Base-by-base conservation (phyloP, 2,888 invertebrate species). In the Sympetrum striolatum region DNA sequence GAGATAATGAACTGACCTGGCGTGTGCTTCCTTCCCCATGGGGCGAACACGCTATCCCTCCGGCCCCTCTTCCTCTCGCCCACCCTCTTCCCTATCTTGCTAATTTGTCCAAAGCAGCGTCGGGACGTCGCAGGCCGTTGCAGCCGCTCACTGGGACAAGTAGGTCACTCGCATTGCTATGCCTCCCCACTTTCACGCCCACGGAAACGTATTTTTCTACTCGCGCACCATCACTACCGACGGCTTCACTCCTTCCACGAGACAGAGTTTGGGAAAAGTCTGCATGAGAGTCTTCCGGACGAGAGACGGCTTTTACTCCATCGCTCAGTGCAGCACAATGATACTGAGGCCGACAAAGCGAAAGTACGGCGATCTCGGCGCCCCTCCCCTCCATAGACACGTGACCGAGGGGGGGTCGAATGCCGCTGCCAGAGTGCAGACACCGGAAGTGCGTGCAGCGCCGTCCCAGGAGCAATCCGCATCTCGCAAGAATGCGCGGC, bases 261-360 rank as follows among this genome's bases (percentile, higher is more conserved):
- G 22, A 58, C 25, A n/a, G 81, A 81, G 81, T 48, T 44, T 48
- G 25, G 81, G n/a, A 48, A 15, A n/a, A 48, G 81, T 44, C 44
- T 44, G 44, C 44, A 44, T 6, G 44, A 44, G 44, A 44, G 64
- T 25, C 64, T n/a, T n/a, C 64, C n/a, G 25, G n/a, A 15, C 60
- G 60, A n/a, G 60, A 60, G 60, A 39, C 60, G 58, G 58, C 53
- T 48, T 81, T 82, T 58, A n/a, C 86, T 60, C 86, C 58, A 60
- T 60, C 60, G 25, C 73, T 25, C 73, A 14, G 86, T 60, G 86
- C 58, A 60, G 58, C 86, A 86, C 22, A 86, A 60, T 86, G 86
- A 86, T 86, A 86, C 86, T 86, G 86, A 86, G 86, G 58, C 86
- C 86, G 58, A 82, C 82, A 82, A 82, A 86, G 86, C 86, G 86